phyloP scores from a whole-genome alignment of 2,797 vertebrate species.

The Pelochelys cantorii region DNA sequence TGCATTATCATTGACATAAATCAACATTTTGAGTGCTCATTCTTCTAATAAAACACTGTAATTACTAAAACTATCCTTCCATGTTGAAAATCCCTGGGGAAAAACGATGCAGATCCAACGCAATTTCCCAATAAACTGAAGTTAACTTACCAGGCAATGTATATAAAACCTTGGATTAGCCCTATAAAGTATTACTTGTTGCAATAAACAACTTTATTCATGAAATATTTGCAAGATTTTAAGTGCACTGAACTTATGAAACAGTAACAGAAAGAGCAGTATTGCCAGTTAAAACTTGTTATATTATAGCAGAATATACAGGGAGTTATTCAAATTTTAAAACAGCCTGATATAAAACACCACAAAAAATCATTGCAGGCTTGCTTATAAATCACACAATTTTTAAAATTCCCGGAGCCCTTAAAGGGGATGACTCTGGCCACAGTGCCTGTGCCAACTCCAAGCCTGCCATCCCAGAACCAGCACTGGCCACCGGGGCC shows the following conservation, averaged over 20 bases:
- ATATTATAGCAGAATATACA: slow-evolving; percentile 2
- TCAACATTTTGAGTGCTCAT: background rate
- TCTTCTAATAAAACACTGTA: background rate
- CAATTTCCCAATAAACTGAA: background rate
- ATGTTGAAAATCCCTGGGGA: background rate
- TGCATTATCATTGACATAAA: background rate
- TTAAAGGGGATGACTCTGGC: no score
- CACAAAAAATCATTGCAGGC: background rate
- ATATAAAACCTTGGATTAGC: background rate
- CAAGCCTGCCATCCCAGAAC: no score
- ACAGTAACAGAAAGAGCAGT: rapidly evolving
- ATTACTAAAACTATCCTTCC: background rate
- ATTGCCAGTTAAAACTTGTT: background rate
- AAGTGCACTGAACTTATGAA: background rate
- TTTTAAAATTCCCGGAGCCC: background rate
- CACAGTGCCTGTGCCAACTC: no score
- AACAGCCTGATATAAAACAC: background rate
- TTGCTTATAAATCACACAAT: background rate
- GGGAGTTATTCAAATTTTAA: slow-evolving; percentile 14
- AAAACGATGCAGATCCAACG: background rate
- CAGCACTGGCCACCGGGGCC: no score
- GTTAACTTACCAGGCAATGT: background rate
- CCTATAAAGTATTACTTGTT: slow-evolving; percentile 4
- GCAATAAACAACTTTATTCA: slow-evolving; percentile 2
- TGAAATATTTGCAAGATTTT: background rate